Conservation (phyloP, 2,797 vertebrate species). For the Melanotaenia pygmaea region DNA sequence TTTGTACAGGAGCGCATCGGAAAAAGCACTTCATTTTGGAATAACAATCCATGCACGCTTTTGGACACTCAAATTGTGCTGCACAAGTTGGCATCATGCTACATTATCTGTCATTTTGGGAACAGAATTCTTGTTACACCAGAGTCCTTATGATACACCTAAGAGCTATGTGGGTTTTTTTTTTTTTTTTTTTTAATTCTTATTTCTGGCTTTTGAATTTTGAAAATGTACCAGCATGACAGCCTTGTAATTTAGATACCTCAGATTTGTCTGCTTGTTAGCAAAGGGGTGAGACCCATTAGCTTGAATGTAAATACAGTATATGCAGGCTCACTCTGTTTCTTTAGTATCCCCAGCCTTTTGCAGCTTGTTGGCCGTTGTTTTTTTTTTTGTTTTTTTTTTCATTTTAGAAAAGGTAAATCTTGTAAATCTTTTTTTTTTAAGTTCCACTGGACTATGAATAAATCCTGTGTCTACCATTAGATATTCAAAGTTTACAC, state of each 20-base stretch:
- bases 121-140: slow-evolving; percentile 13
- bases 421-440: background rate
- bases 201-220: slow-evolving; percentile 49
- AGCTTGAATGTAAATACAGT: slow-evolving; percentile 62
- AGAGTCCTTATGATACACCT: slow-evolving; percentile 30
- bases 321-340: background rate
- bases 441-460: background rate
- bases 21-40: slow-evolving; percentile 30
- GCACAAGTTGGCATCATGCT: slow-evolving; percentile 18
- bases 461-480: background rate
- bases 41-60: slow-evolving; percentile 22
- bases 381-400: background rate
- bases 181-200: slow-evolving; percentile 49
- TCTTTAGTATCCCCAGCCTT: slow-evolving; percentile 7
- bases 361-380: slow-evolving; percentile 3
- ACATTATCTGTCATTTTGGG: slow-evolving; percentile 36
- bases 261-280: slow-evolving; percentile 43
- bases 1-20: slow-evolving; percentile 7
- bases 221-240: slow-evolving; percentile 64
- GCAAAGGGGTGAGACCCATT: slow-evolving; percentile 51
- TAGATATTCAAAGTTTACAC: slow-evolving; percentile 4
- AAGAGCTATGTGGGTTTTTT: slow-evolving; percentile 25
- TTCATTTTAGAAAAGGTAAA: slow-evolving; percentile 31
- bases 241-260: slow-evolving; percentile 69
- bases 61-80: slow-evolving; percentile 17